Base-by-base conservation (phyloP, 2,113 vertebrate species). In the Charina bottae region DNA sequence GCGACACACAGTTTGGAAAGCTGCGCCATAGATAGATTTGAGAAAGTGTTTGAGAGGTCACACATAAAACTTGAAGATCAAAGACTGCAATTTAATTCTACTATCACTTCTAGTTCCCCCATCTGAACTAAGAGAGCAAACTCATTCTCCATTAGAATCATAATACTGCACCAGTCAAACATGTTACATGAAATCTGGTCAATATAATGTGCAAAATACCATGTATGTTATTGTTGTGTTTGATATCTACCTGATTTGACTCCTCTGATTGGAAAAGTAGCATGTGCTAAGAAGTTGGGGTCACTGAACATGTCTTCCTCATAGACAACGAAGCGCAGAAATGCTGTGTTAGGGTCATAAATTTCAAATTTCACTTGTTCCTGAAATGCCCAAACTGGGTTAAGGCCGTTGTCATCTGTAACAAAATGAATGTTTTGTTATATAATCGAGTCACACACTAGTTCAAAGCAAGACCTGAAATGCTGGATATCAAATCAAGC, bases 261-360 rank as follows among this genome's bases (percentile, higher is more conserved):
- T 91, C 99, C 99, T 97, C 98, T 99, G 92, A 99, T 97, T 85
- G 99, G 99, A 94, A 98, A 99, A 0, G 98, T 99, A 90, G 98
- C 99, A 0, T 99, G 99, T 62, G 99, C 99, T 37, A 99, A 97
- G 96, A 99, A 99, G 97, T 99, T 99, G 60, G 99, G 98, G 93
- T 99, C 99, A 42, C 99, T 99, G 97, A 99, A 99, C 98, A 99
- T 99, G 94, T 99, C 99, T 92, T 99, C 99, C 95, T 99, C 99
- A 0, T 99, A 99, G 78, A 99, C 98, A 91, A 99, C 98, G 7
- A 99, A 99, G 95, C 99, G 99, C 83, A 99, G 97, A 92, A 99
- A 99, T 0, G 98, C 98, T 5, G 99, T 97, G 72, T 98, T 98
- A 2, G 99, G 98, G 89, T 99, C 99, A 7, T 98, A 98, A 93